Evolutionary conservation across 2,888 invertebrate genomes (phyloP), one percentile per base, ranked within the genome.

Genomic region (Pseudococcus jackbeardsleyi): DNA sequence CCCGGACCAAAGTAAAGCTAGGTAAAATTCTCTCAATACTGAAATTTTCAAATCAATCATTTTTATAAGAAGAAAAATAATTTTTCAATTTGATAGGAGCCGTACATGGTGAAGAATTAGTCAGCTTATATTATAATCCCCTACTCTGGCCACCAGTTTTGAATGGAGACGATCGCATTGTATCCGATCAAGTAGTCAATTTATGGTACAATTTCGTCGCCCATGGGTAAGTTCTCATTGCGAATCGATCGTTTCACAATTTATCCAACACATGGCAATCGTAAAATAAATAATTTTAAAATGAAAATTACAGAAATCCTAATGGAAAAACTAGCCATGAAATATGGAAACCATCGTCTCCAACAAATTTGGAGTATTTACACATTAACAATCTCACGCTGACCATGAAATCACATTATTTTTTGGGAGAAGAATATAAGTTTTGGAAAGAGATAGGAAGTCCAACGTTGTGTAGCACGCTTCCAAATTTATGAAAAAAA

Each of bases 61-160:
- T 82, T 11, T 42, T 3, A 33, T 3, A 3, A 33, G 3, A 33
- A 33, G 1, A 33, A 33, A 33, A 84, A 19, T 19, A 7, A 54
- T 54, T n/a, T 39, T 2, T 33, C 26, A 33, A 33, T 33, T 33
- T 33, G 3, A 33, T 86, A 82, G 89, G 89, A 5, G 89, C 89
- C 17, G 77, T 88, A 39, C 89, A 89, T 42, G 89, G 89, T 9
- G 89, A 89, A 50, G 89, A 89, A 48, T 59, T 88, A n/a, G 59
- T 89, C 12, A 89, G 89, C 46, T 86, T 89, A 15, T 89, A 89
- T 17, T 84, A 89, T 26, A 85, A 59, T 48, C 26, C 84, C 1
- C 85, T 72, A 19, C 19, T 88, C 3, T 84, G 26, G n/a, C 84
- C 88, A 12, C 64, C 64, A 79, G 84, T 79, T 22, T 17, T 88